phyloP scores from a whole-genome alignment of 2,797 vertebrate genomes.

The Alcedo atthis region DNA sequence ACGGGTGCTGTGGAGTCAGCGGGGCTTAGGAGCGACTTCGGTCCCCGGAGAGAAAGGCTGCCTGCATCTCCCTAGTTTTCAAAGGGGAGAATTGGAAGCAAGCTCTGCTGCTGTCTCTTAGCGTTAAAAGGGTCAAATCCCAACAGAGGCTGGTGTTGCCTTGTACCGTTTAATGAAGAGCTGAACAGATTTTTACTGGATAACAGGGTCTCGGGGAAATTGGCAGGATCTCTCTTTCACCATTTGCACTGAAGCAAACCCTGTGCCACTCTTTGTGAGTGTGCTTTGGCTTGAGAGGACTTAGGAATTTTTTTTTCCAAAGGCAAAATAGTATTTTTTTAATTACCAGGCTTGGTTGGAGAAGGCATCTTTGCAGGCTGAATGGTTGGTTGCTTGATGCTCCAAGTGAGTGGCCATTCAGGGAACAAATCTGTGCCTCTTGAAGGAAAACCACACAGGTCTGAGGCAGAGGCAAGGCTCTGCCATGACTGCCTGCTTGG shows the following conservation, averaged over 20 bases:
- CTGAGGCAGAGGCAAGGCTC: not conserved
- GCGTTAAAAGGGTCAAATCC: not conserved
- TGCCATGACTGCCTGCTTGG: rapidly evolving
- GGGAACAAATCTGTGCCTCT: not conserved
- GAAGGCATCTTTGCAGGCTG: not conserved
- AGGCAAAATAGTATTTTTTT: not conserved
- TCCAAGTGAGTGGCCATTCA: rapidly evolving
- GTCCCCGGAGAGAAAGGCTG: rapidly evolving
- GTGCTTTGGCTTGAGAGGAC: not conserved
- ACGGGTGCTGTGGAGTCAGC: not conserved
- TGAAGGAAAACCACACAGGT: not conserved
- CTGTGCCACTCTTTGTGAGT: not conserved
- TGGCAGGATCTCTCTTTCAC: not conserved
- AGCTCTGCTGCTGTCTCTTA: not conserved
- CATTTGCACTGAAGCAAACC: not conserved
- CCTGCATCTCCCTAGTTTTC: not conserved
- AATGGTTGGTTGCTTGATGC: not conserved
- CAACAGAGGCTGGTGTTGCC: not conserved
- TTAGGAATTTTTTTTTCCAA: not conserved
- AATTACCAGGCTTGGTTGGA: not conserved
- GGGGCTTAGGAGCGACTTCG: not conserved
- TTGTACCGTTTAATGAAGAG: not conserved
- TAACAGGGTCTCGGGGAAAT: not conserved
- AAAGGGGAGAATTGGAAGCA: not conserved
- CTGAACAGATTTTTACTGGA: not conserved